Evolutionary conservation across 92 coral and sea anemone species (phyloP).

Genomic region (Plumapathes pennacea): DNA sequence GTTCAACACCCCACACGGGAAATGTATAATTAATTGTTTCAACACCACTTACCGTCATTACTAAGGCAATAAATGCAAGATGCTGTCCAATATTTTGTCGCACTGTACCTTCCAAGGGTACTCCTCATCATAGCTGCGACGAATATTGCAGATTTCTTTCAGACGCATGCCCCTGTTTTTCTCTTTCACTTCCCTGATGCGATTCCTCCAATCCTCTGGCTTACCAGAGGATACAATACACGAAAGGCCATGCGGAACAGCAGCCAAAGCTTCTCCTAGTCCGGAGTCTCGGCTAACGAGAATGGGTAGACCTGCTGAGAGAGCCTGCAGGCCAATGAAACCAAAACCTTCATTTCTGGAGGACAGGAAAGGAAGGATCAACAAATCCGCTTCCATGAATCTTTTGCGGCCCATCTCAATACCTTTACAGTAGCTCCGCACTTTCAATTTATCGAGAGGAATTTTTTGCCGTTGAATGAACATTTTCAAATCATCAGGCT

Average conservation of each 20-base stretch:
- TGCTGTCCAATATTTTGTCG: no score
- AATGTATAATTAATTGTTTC: no score
- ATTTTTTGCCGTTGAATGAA: not conserved
- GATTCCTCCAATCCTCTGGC: constrained; percentile 1
- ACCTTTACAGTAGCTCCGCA: not conserved
- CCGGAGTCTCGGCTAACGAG: constrained; percentile 19
- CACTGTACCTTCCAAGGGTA: constrained; percentile 25
- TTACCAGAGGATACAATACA: constrained; percentile 17
- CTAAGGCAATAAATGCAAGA: no score
- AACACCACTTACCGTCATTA: no score
- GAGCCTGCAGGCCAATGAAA: constrained; percentile 12
- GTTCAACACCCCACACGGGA: no score
- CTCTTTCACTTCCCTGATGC: constrained; percentile 1
- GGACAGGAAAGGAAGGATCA: constrained; percentile 21
- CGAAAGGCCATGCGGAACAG: constrained; percentile 1
- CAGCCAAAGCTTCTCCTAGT: constrained; percentile 25
- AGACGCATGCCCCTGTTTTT: not conserved
- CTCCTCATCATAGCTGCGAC: constrained; percentile 3
- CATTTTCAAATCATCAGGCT: not conserved
- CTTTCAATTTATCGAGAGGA: not conserved
- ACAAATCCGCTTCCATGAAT: constrained; percentile 8
- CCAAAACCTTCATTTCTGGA: constrained; percentile 37
- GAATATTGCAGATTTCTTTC: constrained; percentile 1
- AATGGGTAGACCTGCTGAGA: constrained; percentile 27
- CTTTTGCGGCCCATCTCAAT: not conserved